Percentiles rank a stretch among this genome's conserved stretches.
phyloP scores from a whole-genome alignment of 2,113 vertebrate species.

The Isichthys henryi region DNA sequence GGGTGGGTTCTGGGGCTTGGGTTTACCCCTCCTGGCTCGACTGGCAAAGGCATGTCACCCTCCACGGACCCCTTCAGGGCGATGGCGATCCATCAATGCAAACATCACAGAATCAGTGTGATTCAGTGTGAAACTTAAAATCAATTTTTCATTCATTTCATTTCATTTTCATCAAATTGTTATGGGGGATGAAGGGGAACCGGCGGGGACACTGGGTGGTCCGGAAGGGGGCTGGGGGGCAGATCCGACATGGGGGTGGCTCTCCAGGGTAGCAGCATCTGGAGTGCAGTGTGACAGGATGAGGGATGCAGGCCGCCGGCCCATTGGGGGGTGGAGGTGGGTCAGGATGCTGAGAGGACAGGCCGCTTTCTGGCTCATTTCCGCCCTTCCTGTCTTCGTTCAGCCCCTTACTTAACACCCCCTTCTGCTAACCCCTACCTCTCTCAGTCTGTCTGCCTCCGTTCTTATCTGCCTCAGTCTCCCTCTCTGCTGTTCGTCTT shows the following conservation, averaged over 20 bases:
- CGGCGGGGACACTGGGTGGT: slow-evolving; percentile 73
- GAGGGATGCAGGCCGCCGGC: slow-evolving; percentile 92
- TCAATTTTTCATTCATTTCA: slow-evolving; percentile 99
- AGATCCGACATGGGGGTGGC: neutral
- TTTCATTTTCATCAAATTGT: slow-evolving; percentile 99
- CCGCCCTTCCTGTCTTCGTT: slow-evolving; percentile 34
- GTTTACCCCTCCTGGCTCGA: slow-evolving; percentile 83
- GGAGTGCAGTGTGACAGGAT: slow-evolving; percentile 99
- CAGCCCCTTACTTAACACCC: neutral
- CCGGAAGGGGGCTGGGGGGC: slow-evolving; percentile 59
- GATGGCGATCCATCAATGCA: slow-evolving; percentile 98
- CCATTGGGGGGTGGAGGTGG: slow-evolving; percentile 57
- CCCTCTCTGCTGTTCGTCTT: neutral
- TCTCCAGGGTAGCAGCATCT: slow-evolving; percentile 97
- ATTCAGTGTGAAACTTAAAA: slow-evolving; percentile 93
- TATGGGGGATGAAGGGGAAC: slow-evolving; percentile 99
- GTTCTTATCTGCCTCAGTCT: neutral
- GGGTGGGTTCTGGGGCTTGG: slow-evolving; percentile 68
- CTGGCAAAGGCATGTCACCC: slow-evolving; percentile 86
- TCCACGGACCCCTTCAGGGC: slow-evolving; percentile 69
- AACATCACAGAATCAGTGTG: slow-evolving; percentile 99
- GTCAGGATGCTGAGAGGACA: slow-evolving; percentile 89
- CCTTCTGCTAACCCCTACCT: neutral
- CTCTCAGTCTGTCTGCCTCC: neutral
- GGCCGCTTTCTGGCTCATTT: slow-evolving; percentile 72